phyloP scores from a whole-genome alignment of 64 coral and sea anemone species.

The Stylophora pistillata region DNA sequence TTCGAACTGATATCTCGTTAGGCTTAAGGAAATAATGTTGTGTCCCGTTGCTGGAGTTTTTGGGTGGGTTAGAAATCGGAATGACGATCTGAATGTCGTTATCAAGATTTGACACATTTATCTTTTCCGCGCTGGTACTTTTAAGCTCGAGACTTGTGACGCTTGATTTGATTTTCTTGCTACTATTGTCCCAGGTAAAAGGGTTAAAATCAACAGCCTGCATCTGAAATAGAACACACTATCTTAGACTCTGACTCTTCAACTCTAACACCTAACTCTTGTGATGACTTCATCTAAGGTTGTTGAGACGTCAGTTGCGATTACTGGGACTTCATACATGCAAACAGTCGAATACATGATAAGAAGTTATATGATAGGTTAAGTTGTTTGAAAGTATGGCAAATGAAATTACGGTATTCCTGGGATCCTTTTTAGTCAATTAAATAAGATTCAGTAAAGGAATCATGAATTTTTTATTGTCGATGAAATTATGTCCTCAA shows the following conservation, averaged over 20 bases:
- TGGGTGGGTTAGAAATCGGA: not conserved
- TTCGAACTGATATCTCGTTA: slow-evolving; percentile 24
- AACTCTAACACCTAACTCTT: too few relatives aligned
- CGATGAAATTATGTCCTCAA: too few relatives aligned
- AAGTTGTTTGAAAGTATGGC: too few relatives aligned
- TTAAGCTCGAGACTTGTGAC: slow-evolving; percentile 38
- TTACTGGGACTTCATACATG: too few relatives aligned
- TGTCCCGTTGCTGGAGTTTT: not conserved
- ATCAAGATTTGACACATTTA: slow-evolving; percentile 45
- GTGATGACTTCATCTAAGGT: too few relatives aligned
- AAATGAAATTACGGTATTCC: too few relatives aligned
- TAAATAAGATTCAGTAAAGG: too few relatives aligned
- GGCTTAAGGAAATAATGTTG: slow-evolving; percentile 73
- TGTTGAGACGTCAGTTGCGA: too few relatives aligned
- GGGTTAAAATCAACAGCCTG: slow-evolving; percentile 20
- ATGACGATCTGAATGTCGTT: slow-evolving; percentile 32
- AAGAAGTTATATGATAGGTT: too few relatives aligned
- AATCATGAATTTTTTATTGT: too few relatives aligned
- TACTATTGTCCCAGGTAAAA: slow-evolving; percentile 42
- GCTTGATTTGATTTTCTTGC: slow-evolving; percentile 34
- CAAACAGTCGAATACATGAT: too few relatives aligned
- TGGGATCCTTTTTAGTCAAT: too few relatives aligned
- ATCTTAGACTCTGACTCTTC: not conserved
- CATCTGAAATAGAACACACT: slow-evolving; percentile 33
- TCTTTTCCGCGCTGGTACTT: not conserved